Evolutionary conservation across 2,113 vertebrate genomes (phyloP).

Genomic region (Alces alces): DNA sequence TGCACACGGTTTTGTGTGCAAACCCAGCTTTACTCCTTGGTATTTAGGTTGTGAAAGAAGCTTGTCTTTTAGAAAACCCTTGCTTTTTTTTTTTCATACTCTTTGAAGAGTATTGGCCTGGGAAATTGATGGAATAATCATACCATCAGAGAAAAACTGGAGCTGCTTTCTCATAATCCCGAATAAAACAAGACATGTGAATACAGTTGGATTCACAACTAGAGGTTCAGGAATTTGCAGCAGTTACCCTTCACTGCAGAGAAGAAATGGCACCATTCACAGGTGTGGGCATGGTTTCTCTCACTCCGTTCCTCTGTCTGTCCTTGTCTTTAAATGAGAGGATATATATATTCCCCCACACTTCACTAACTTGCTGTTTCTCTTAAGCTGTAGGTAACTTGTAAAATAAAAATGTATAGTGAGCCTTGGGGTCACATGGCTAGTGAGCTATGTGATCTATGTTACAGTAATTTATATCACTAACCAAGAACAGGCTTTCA

Average conservation of each 20-base stretch:
- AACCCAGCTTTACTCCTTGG: neutral
- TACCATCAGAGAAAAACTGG: neutral
- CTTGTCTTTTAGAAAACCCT: constrained; percentile 13
- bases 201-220: constrained; percentile 29
- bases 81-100: neutral
- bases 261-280: neutral
- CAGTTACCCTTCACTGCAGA: neutral
- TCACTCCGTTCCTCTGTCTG: neutral
- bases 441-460: neutral
- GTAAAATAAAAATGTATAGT: constrained; percentile 29
- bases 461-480: constrained; percentile 3
- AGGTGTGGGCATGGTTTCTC: neutral
- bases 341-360: neutral
- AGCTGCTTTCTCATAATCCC: neutral
- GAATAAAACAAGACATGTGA: constrained; percentile 1
- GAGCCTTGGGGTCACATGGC: neutral
- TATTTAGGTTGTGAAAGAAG: neutral
- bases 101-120: constrained; percentile 23
- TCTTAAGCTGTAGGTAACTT: neutral
- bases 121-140: constrained; percentile 29
- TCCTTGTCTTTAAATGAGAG: constrained; percentile 4
- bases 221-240: constrained; percentile 26
- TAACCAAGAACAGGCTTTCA: neutral
- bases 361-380: constrained; percentile 10
- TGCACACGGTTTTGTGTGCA: neutral